Base-by-base conservation (phyloP, 2,888 invertebrate genomes). In the Machimus atricapillus region DNA sequence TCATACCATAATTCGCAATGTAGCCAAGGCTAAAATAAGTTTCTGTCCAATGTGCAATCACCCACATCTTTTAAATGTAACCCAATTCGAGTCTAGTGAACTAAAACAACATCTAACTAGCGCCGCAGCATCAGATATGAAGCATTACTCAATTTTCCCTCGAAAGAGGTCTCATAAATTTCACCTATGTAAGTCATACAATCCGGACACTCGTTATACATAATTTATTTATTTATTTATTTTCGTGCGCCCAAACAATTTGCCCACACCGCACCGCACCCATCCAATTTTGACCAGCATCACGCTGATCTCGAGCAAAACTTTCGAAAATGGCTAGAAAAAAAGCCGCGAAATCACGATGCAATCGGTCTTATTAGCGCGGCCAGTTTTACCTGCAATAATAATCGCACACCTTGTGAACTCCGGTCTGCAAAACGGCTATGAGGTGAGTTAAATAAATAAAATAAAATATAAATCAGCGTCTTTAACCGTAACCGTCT, bases 361-460 rank as follows among this genome's bases (percentile, higher is more conserved):
- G 37, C n/a, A 78, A 78, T 78, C 78, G 78, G 23, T 78, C 78
- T 43, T 43, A 78, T 76, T 76, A 37, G 34, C 52, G 40, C 52
- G 52, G 23, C n/a, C 23, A 52, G 52, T 46, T 79, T n/a, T 52
- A 78, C 43, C 78, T 43, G 27, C 31, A 40, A 79, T 79, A 40
- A 79, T 79, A 79, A 79, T 79, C 52, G 56, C 56, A 79, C 52
- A 79, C 79, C 16, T 52, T 52, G 46, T 37, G 37, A 37, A 76
- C 37, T 7, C 31, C 79, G 27, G 19, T n/a, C n/a, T 19, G 23
- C 12, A 12, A 46, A 78, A 78, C 23, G 37, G 78, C 78, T 79
- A n/a, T n/a, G 43, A 66, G 14, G 27, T 19, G 12, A 27, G 27
- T 4, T 9, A 23, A 58, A n/a, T 19, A 58, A 34, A 34, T 34